phyloP scores from a whole-genome alignment of 1,140 invertebrate species.

The Formica exsecta region DNA sequence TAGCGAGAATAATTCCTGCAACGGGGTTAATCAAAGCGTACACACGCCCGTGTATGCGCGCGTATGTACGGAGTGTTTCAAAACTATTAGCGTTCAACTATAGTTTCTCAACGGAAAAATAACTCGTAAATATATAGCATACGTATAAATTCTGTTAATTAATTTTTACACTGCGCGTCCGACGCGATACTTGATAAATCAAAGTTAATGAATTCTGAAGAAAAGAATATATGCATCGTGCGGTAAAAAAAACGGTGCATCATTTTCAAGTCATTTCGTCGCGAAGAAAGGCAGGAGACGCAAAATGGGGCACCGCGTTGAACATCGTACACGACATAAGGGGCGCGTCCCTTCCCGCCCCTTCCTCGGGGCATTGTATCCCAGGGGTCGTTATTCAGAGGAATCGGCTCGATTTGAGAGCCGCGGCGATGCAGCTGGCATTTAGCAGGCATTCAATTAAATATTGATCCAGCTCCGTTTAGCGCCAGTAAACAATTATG shows the following conservation, averaged over 20 bases:
- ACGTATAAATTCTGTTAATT: background rate
- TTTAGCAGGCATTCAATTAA: conserved; percentile 86
- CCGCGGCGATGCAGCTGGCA: conserved; percentile 83
- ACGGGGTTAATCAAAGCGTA: conserved; percentile 62
- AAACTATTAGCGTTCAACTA: background rate
- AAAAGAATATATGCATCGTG: background rate
- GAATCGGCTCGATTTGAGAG: conserved; percentile 82
- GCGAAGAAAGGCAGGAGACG: conserved; percentile 37
- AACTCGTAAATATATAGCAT: background rate
- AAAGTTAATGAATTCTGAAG: background rate
- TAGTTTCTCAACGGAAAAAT: background rate
- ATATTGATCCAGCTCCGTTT: conserved; percentile 86
- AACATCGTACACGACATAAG: conserved; percentile 71
- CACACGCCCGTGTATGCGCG: background rate
- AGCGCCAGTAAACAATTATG: conserved; percentile 86
- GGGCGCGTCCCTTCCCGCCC: conserved; percentile 29
- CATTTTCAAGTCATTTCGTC: conserved; percentile 38
- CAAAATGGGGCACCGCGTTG: conserved; percentile 20
- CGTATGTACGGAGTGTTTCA: background rate
- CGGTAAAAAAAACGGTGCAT: conserved; percentile 19
- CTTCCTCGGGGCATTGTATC: conserved; percentile 66
- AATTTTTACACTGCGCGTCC: background rate
- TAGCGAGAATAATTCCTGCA: conserved; percentile 61
- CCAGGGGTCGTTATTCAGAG: conserved; percentile 78
- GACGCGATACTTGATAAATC: background rate